Percentiles rank a stretch among this genome's conserved stretches.
Evolutionary conservation across 2,888 invertebrate genomes (phyloP).

Genomic region (Hemaris fuciformis): DNA sequence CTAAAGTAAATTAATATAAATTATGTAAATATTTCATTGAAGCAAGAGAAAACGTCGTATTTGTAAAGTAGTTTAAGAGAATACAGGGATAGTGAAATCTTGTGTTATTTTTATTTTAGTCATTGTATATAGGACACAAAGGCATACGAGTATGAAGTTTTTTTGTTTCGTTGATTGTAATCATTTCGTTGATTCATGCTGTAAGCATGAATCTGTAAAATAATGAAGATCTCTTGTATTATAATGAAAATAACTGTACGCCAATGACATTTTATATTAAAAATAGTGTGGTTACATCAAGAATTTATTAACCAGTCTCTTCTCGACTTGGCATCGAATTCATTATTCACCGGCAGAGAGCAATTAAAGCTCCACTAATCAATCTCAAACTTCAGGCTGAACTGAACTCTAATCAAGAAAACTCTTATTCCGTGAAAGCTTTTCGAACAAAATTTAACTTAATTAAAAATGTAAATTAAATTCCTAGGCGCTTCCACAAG

Average conservation of each 20-base stretch:
- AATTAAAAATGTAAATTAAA: constrained; percentile 83
- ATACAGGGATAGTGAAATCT: background rate
- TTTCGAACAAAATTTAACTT: constrained; percentile 81
- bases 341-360: constrained; percentile 79
- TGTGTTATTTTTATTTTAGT: background rate
- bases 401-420: constrained; percentile 82
- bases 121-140: background rate
- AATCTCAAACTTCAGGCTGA: constrained; percentile 79
- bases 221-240: no score
- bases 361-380: constrained; percentile 81
- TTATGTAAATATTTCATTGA: background rate
- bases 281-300: constrained; percentile 24
- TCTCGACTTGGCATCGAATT: constrained; percentile 67
- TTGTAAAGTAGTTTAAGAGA: background rate
- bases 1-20: background rate
- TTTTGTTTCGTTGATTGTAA: no score
- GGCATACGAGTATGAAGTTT: no score
- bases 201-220: no score
- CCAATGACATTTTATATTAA: background rate
- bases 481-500: constrained; percentile 81
- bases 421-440: constrained; percentile 81
- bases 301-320: constrained; percentile 66
- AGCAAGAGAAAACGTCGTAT: background rate
- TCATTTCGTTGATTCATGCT: no score
- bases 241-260: background rate